These are phyloP conservation scores for Pteropus rufus DNA, from an alignment of 2,797 vertebrate genomes.

Conservation along the genomic window DNA sequence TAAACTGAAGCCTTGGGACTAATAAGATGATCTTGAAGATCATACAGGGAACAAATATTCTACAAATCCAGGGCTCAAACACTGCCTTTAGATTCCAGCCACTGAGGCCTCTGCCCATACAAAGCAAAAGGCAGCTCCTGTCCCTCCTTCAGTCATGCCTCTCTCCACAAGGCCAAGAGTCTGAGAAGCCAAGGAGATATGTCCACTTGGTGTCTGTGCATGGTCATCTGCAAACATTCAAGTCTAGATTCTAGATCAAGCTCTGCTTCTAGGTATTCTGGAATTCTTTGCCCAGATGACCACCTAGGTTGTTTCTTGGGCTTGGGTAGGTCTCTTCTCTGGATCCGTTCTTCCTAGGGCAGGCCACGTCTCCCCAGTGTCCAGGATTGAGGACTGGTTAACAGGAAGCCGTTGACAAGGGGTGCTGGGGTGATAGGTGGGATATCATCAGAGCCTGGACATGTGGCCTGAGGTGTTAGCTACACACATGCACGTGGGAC, in stretches of 20 bases:
- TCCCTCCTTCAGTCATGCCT: accelerated
- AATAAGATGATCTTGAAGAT: not conserved
- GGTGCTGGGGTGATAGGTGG: not conserved
- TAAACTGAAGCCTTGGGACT: not conserved
- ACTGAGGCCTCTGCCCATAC: accelerated
- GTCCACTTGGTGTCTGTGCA: not conserved
- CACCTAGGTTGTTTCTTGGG: not conserved
- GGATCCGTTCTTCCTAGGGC: not conserved
- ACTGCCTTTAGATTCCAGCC: not conserved
- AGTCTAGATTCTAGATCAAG: not conserved
- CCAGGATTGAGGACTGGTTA: not conserved
- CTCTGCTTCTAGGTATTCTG: not conserved
- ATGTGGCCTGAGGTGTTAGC: not conserved
- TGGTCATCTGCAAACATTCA: not conserved
- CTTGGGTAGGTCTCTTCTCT: not conserved
- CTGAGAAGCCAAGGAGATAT: not conserved
- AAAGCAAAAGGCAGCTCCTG: not conserved
- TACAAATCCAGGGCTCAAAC: not conserved
- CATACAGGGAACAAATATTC: not conserved
- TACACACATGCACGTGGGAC: not conserved
- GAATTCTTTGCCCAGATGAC: not conserved
- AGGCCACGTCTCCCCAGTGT: not conserved
- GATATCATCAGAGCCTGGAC: not conserved
- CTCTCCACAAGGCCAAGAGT: not conserved
- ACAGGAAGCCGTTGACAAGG: not conserved